These are phyloP conservation scores for Elgaria multicarinata DNA, from an alignment of 2,113 vertebrate species.

Conservation along the genomic window DNA sequence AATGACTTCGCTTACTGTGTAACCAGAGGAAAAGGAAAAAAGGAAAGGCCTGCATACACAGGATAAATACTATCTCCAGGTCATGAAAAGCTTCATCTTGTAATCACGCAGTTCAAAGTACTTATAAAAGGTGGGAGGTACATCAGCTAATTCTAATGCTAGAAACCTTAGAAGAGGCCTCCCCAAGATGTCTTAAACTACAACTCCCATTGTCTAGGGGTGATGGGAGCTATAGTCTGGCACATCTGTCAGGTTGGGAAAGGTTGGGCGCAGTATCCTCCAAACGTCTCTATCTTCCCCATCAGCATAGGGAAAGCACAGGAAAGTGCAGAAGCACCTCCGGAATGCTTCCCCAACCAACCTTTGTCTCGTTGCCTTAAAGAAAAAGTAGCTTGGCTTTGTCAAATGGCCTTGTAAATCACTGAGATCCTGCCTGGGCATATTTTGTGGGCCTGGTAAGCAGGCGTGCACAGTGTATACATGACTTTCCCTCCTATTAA, in stretches of 20 bases:
- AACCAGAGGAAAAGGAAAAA: neutral
- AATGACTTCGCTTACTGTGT: neutral
- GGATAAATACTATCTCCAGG: neutral
- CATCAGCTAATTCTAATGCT: neutral
- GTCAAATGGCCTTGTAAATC: neutral
- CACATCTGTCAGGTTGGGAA: neutral
- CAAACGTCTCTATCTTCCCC: neutral
- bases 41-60: neutral
- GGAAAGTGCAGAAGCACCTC: neutral
- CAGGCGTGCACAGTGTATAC: neutral
- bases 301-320: neutral
- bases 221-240: neutral
- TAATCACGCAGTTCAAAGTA: neutral
- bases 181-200: neutral
- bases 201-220: neutral
- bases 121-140: neutral
- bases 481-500: fast-evolving
- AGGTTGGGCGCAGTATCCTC: too few relatives aligned
- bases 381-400: neutral
- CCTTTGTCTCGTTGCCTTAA: neutral
- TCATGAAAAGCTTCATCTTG: neutral
- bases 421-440: fast-evolving
- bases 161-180: neutral
- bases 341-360: too few relatives aligned
- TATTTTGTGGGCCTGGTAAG: neutral